These are phyloP conservation scores for Collichthys lucidus DNA, from an alignment of 2,113 vertebrate genomes.

Conservation along the genomic window DNA sequence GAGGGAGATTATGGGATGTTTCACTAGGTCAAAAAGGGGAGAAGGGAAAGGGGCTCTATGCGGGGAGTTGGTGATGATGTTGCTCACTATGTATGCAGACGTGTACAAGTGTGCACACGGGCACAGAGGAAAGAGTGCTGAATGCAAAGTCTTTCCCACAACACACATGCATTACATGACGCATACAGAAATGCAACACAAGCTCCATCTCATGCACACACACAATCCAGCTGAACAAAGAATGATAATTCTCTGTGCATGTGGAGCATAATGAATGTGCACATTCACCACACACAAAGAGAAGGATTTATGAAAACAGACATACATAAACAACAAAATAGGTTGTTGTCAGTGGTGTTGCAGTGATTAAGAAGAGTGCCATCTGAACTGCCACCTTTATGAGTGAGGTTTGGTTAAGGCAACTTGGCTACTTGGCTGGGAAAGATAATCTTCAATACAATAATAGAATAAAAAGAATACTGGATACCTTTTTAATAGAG, in stretches of 20 bases:
- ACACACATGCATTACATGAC: slow-evolving; percentile 53
- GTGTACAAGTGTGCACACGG: slow-evolving; percentile 21
- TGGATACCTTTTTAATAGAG: too few relatives aligned
- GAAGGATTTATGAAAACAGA: background rate
- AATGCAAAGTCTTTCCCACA: slow-evolving; percentile 66
- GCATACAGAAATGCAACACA: slow-evolving; percentile 24
- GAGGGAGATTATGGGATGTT: slow-evolving; percentile 76
- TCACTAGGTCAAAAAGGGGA: slow-evolving; percentile 68
- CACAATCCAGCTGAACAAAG: background rate
- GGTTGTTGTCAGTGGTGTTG: background rate
- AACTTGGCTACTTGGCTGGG: background rate
- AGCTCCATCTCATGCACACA: background rate
- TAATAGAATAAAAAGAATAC: too few relatives aligned
- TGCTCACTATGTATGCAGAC: slow-evolving; percentile 43
- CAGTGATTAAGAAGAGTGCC: background rate
- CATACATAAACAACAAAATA: background rate
- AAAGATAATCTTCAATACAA: background rate
- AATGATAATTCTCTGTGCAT: background rate
- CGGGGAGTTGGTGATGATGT: slow-evolving; percentile 49
- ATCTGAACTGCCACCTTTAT: background rate
- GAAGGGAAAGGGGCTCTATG: slow-evolving; percentile 35
- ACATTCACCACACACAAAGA: slow-evolving; percentile 1
- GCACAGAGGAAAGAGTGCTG: slow-evolving; percentile 9
- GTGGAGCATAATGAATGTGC: background rate
- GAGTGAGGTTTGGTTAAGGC: background rate